phyloP scores from a whole-genome alignment of 2,888 invertebrate species.

The Eurois occulta region DNA sequence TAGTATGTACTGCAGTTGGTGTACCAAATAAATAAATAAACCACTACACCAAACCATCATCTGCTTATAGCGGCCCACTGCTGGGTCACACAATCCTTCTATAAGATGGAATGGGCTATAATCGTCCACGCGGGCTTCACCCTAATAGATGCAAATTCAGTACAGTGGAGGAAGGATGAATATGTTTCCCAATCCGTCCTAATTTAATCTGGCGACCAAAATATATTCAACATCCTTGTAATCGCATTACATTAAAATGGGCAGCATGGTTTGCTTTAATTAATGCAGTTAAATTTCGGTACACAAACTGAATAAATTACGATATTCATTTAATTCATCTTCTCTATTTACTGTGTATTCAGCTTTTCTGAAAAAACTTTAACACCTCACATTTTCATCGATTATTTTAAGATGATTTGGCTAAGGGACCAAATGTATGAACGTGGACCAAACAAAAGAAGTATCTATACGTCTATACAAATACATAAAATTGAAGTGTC shows the following conservation, averaged over 20 bases:
- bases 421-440: not conserved
- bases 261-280: slow-evolving; percentile 12
- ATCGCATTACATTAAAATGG: slow-evolving; percentile 40
- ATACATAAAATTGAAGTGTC: too few species aligned
- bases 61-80: not conserved
- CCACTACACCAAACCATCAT: not conserved
- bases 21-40: not conserved
- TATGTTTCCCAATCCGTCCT: slow-evolving; percentile 2
- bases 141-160: slow-evolving; percentile 30
- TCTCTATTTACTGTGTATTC: not conserved
- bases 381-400: not conserved
- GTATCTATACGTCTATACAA: too few species aligned
- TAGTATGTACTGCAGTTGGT: too few species aligned
- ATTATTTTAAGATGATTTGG: not conserved
- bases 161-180: slow-evolving; percentile 4
- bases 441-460: not conserved
- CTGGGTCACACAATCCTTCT: not conserved
- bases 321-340: not conserved
- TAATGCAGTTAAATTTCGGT: slow-evolving; percentile 8
- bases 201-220: slow-evolving; percentile 37
- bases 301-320: slow-evolving; percentile 13
- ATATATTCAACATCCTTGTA: slow-evolving; percentile 23
- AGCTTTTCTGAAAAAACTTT: not conserved
- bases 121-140: not conserved
- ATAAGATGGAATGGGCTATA: not conserved